Percentiles rank a stretch among this genome's conserved stretches.
Evolutionary conservation across 1,140 invertebrate genomes (phyloP).

Genomic region (Zelostemma sp.): DNA sequence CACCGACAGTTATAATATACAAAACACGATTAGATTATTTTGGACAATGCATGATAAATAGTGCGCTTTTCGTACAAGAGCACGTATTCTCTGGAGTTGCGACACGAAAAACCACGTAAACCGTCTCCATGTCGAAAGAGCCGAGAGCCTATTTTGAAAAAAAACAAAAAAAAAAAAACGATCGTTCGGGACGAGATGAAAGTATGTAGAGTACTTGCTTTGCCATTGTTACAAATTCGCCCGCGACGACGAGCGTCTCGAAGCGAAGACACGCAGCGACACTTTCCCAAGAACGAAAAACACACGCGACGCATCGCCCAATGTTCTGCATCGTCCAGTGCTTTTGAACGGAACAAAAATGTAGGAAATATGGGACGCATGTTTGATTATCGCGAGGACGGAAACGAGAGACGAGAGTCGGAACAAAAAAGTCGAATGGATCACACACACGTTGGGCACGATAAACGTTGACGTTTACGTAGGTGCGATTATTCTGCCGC

Average conservation of each 20-base stretch:
- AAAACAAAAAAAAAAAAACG: too few relatives aligned
- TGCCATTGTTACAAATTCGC: too few relatives aligned
- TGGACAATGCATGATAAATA: slow-evolving; percentile 40
- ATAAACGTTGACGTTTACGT: slow-evolving; percentile 44
- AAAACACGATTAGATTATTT: slow-evolving; percentile 25
- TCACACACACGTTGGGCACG: slow-evolving; percentile 12
- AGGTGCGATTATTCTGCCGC: slow-evolving; percentile 61
- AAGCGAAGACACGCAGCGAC: neutral
- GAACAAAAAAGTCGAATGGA: neutral
- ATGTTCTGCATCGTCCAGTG: neutral
- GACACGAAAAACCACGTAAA: slow-evolving; percentile 11
- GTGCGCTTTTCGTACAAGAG: slow-evolving; percentile 39
- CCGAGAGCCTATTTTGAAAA: too few relatives aligned
- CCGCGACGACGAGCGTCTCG: too few relatives aligned
- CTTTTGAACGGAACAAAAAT: neutral
- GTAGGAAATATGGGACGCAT: neutral
- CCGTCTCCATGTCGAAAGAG: slow-evolving; percentile 6
- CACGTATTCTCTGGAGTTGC: slow-evolving; percentile 27
- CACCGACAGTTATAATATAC: slow-evolving; percentile 14
- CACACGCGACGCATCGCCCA: neutral
- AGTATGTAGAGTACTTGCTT: too few relatives aligned
- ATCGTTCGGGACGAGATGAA: too few relatives aligned
- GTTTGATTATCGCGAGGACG: neutral
- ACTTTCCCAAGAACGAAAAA: neutral
- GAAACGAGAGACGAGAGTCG: slow-evolving; percentile 1